These are phyloP conservation scores for Leptopilina boulardi DNA, from an alignment of 1,140 invertebrate genomes.

Conservation along the genomic window DNA sequence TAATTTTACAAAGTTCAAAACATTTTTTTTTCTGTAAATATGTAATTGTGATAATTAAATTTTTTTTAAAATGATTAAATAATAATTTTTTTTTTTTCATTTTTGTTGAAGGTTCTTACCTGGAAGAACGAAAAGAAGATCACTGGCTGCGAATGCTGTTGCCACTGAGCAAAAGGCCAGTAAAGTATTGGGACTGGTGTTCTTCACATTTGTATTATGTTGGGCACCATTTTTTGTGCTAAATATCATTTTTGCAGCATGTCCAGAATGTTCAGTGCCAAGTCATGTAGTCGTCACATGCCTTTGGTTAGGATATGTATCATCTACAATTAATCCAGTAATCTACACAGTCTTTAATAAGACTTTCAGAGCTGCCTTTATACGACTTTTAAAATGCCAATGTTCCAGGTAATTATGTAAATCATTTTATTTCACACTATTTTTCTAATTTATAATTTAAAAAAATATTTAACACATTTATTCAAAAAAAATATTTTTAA, in stretches of 20 bases:
- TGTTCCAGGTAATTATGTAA: slow-evolving; percentile 80
- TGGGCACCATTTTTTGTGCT: slow-evolving; percentile 94
- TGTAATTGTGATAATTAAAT: neutral
- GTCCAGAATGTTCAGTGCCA: slow-evolving; percentile 82
- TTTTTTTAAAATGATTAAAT: neutral
- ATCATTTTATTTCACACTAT: neutral
- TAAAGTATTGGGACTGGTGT: slow-evolving; percentile 90
- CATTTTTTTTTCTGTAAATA: neutral
- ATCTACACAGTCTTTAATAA: slow-evolving; percentile 94
- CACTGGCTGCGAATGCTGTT: slow-evolving; percentile 84
- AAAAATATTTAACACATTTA: neutral
- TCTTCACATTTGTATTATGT: slow-evolving; percentile 92
- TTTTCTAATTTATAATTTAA: neutral
- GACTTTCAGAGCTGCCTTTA: slow-evolving; percentile 90
- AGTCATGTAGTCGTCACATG: slow-evolving; percentile 85
- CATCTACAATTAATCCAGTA: slow-evolving; percentile 89
- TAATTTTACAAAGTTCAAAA: too few relatives aligned
- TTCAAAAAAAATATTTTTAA: too few relatives aligned
- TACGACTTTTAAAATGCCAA: slow-evolving; percentile 85
- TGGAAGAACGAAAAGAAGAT: slow-evolving; percentile 80
- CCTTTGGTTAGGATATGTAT: slow-evolving; percentile 92
- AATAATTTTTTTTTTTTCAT: slow-evolving; percentile 34
- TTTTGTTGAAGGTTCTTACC: slow-evolving; percentile 79
- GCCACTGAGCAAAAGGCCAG: slow-evolving; percentile 90
- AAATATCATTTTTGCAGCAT: slow-evolving; percentile 88